These are phyloP conservation scores for Micronycteris hirsuta DNA, from an alignment of 2,113 vertebrate genomes.

Conservation along the genomic window DNA sequence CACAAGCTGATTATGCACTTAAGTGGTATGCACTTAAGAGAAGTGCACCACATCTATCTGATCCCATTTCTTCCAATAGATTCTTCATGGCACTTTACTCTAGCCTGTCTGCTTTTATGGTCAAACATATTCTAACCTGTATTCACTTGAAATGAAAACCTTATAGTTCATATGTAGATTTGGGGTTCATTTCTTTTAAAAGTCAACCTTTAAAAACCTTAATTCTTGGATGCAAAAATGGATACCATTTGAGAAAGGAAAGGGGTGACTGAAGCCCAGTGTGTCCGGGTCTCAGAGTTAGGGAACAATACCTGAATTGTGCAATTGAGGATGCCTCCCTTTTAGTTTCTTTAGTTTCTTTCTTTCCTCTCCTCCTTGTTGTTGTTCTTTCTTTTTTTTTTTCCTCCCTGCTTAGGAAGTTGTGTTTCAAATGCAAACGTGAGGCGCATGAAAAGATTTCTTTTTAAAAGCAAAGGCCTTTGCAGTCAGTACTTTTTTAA, in stretches of 20 bases:
- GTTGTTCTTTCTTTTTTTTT: background rate
- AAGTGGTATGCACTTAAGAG: slow-evolving; percentile 70
- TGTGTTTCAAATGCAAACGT: slow-evolving; percentile 56
- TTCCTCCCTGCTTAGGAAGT: slow-evolving; percentile 9
- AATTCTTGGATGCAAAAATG: background rate
- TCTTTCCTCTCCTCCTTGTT: background rate
- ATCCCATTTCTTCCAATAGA: slow-evolving; percentile 50
- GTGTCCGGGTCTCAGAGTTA: background rate
- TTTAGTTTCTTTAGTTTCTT: background rate
- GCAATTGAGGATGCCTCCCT: background rate
- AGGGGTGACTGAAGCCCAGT: background rate
- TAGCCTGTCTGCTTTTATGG: slow-evolving; percentile 33
- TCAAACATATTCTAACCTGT: slow-evolving; percentile 45
- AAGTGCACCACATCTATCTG: slow-evolving; percentile 58
- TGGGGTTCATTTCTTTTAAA: slow-evolving; percentile 19
- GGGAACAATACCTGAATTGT: background rate
- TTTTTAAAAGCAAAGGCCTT: slow-evolving; percentile 67
- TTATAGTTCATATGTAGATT: slow-evolving; percentile 29
- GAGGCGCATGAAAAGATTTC: slow-evolving; percentile 56
- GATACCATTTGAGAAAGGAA: background rate
- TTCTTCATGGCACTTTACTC: slow-evolving; percentile 31
- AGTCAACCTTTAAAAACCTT: slow-evolving; percentile 25
- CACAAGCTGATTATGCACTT: slow-evolving; percentile 66
- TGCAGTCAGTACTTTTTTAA: slow-evolving; percentile 42
- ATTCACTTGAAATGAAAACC: slow-evolving; percentile 12